Conservation (phyloP, 1,140 invertebrate species). For the Leptinotarsa undecemlineata region DNA sequence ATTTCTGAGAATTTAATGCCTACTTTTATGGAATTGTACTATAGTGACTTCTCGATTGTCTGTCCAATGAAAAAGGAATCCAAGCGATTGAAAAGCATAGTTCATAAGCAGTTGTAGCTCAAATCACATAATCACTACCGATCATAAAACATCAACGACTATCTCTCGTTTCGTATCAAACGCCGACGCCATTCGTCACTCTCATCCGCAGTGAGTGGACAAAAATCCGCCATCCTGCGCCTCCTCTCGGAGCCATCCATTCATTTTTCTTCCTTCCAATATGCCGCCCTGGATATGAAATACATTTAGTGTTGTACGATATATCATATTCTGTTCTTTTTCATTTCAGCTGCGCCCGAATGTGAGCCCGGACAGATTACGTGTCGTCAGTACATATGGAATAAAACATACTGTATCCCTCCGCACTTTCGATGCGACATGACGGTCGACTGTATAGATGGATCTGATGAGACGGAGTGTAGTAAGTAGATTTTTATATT, state of each 20-base stretch:
- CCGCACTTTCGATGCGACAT: slow-evolving; percentile 89
- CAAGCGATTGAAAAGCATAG: too few relatives aligned
- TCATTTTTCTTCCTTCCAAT: background rate
- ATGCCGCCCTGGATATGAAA: slow-evolving; percentile 4
- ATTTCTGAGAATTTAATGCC: too few relatives aligned
- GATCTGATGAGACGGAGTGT: slow-evolving; percentile 90
- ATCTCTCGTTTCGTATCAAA: too few relatives aligned
- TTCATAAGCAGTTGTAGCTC: too few relatives aligned
- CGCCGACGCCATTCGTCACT: too few relatives aligned
- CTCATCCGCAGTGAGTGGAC: too few relatives aligned
- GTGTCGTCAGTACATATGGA: slow-evolving; percentile 89
- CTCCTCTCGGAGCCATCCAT: too few relatives aligned
- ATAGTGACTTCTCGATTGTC: too few relatives aligned
- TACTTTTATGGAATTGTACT: too few relatives aligned
- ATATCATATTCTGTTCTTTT: slow-evolving; percentile 18
- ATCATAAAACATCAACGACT: too few relatives aligned
- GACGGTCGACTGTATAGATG: slow-evolving; percentile 91
- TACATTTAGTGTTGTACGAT: background rate
- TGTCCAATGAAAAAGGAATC: too few relatives aligned
- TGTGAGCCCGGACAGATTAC: slow-evolving; percentile 84
- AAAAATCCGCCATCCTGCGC: background rate
- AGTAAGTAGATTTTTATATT: slow-evolving; percentile 71
- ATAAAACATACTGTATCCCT: slow-evolving; percentile 91
- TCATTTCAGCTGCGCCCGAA: slow-evolving; percentile 79
- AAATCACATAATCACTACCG: too few relatives aligned